These are phyloP conservation scores for Mirza zaza DNA, from an alignment of 2,113 vertebrate species.

Conservation along the genomic window DNA sequence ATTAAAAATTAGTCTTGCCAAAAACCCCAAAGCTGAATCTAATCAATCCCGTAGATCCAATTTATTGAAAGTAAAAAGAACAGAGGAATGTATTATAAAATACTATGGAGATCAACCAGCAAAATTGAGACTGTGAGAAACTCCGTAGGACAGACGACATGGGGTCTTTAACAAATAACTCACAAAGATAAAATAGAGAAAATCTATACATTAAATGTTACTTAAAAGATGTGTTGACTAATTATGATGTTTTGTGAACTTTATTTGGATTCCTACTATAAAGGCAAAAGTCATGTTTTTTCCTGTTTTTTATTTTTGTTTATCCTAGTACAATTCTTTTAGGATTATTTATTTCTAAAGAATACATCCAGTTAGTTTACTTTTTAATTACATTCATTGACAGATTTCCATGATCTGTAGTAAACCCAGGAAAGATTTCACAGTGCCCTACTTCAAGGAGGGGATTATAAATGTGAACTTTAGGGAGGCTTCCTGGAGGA, in stretches of 20 bases:
- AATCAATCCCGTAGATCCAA: background rate
- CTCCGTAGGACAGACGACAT: background rate
- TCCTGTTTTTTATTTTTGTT: background rate
- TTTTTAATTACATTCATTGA: background rate
- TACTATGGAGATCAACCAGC: background rate
- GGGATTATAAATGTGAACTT: background rate
- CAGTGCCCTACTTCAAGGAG: background rate
- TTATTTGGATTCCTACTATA: background rate
- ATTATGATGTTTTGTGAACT: background rate
- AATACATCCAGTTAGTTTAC: background rate
- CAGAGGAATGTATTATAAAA: background rate
- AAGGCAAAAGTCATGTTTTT: background rate
- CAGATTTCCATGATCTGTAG: background rate
- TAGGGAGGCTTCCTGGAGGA: background rate
- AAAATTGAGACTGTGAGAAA: background rate
- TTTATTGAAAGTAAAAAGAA: background rate
- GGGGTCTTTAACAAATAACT: background rate
- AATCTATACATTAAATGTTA: background rate
- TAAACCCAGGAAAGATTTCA: background rate
- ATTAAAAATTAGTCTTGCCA: background rate
- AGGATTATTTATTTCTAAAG: background rate
- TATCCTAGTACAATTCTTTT: background rate
- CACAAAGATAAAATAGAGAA: background rate
- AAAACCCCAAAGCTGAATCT: background rate
- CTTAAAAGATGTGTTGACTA: background rate